Evolutionary conservation across 2,888 invertebrate species (phyloP), one percentile per base, ranked within the genome.

Genomic region (Crossocerus cetratus): DNA sequence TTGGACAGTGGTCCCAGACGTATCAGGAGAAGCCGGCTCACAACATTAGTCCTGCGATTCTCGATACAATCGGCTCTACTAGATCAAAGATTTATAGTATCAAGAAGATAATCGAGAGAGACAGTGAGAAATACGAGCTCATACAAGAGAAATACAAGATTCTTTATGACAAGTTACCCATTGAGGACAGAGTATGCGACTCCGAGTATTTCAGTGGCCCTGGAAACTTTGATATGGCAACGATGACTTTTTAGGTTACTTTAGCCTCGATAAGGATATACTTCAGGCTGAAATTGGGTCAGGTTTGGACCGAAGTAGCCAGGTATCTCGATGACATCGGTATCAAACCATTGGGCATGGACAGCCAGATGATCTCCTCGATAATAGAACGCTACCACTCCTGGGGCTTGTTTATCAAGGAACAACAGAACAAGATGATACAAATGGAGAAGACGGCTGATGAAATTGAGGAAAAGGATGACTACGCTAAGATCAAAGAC

Each of bases 51-150:
- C 90, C 90, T 4, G 82, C 90, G 2, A 81, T 90, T 22, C 82
- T 86, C 2, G 91, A 91, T 57, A 85, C 91, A 76, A 78, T 91
- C 4, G 89, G 89, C 2, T 91, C 91, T 54, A 88, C 88, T 32
- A 84, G 92, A 76, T 91, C 91, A 0, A 92, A 92, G 84, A 89
- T 92, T 63, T 91, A 91, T 74, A 88, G 90, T 13, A 86, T 92
- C 59, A 69, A 90, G 13, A 88, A 90, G 76, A 83, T 91, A 5
- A 78, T 92, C 4, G 81, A 84, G 14, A 79, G 86, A 43, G 88
- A 90, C 65, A 64, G 74, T n/a, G 86, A 89, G 1, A 84, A 79
- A 49, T 87, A 89, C 13, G 80, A 90, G 56, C 77, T 86, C 16
- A 87, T 89, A 0, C 87, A 88, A 56, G 87, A 91, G 44, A 87